phyloP scores from a whole-genome alignment of 2,113 vertebrate species.

The Scytalopus superciliaris region DNA sequence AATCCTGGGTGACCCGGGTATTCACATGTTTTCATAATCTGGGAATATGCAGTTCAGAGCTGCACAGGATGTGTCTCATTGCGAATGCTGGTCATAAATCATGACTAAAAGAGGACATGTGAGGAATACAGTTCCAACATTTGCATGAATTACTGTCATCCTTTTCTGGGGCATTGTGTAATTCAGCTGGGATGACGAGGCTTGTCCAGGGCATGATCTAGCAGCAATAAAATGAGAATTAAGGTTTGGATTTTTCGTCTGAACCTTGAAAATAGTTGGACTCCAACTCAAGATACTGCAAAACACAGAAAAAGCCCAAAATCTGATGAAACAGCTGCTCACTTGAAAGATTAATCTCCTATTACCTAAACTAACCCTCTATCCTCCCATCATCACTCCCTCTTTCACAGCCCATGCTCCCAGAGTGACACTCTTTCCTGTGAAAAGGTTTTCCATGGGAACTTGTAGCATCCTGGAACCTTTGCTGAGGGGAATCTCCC shows the following conservation, averaged over 20 bases:
- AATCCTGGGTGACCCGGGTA: not conserved
- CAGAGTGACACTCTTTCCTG: not conserved
- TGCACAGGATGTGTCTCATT: constrained; percentile 59
- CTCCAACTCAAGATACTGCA: not conserved
- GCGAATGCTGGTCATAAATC: constrained; percentile 8
- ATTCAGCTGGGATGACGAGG: constrained; percentile 16
- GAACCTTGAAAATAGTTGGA: not conserved
- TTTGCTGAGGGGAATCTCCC: not conserved
- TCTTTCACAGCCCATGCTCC: not conserved
- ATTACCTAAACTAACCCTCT: not conserved
- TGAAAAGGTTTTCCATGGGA: not conserved
- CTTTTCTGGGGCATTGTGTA: constrained; percentile 45
- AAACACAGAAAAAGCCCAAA: not conserved
- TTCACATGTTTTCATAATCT: constrained; percentile 42
- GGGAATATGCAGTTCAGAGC: not conserved
- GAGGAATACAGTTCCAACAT: not conserved
- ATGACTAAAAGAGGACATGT: constrained; percentile 20
- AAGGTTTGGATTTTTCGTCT: not conserved
- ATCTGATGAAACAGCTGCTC: not conserved
- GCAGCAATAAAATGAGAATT: not conserved
- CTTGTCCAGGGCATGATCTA: not conserved
- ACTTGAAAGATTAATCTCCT: not conserved
- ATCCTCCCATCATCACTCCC: not conserved
- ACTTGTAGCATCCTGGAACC: not conserved
- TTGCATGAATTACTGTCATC: constrained; percentile 39